phyloP scores from a whole-genome alignment of 2,888 invertebrate species.

The Griposia aprilina region DNA sequence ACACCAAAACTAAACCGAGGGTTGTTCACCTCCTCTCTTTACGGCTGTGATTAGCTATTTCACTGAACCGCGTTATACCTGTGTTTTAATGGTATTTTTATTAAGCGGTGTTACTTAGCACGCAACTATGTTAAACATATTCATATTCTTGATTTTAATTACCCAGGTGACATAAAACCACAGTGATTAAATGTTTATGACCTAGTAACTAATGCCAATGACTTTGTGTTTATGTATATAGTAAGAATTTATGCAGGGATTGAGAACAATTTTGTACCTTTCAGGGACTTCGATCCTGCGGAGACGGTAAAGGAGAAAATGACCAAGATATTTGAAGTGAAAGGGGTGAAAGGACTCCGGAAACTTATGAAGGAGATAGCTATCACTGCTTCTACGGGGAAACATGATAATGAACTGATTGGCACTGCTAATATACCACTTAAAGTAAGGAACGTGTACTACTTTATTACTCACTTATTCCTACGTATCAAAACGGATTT shows the following conservation, averaged over 20 bases:
- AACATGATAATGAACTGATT: conserved; percentile 98
- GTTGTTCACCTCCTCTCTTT: conserved; percentile 48
- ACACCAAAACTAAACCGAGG: conserved; percentile 35
- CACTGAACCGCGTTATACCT: conserved; percentile 40
- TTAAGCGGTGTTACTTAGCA: conserved; percentile 43
- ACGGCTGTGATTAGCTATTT: conserved; percentile 36
- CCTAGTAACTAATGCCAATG: conserved; percentile 58
- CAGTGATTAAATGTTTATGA: conserved; percentile 59
- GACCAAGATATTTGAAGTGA: conserved; percentile 95
- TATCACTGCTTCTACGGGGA: conserved; percentile 98
- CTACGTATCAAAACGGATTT: not conserved
- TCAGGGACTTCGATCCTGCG: conserved; percentile 97
- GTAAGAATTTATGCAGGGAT: conserved; percentile 2
- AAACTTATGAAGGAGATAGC: conserved; percentile 97
- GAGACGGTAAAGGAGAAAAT: conserved; percentile 97
- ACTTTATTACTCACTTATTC: not conserved
- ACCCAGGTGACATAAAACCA: conserved; percentile 59
- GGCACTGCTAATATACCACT: conserved; percentile 96
- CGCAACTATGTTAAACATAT: conserved; percentile 38
- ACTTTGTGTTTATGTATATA: conserved; percentile 27
- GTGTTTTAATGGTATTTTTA: conserved; percentile 49
- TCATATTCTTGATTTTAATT: conserved; percentile 50
- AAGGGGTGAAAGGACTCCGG: conserved; percentile 95
- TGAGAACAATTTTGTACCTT: conserved; percentile 54
- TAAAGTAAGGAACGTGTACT: conserved; percentile 90